Base-by-base conservation (phyloP, 2,113 vertebrate species). In the Microcebus tavaratra region DNA sequence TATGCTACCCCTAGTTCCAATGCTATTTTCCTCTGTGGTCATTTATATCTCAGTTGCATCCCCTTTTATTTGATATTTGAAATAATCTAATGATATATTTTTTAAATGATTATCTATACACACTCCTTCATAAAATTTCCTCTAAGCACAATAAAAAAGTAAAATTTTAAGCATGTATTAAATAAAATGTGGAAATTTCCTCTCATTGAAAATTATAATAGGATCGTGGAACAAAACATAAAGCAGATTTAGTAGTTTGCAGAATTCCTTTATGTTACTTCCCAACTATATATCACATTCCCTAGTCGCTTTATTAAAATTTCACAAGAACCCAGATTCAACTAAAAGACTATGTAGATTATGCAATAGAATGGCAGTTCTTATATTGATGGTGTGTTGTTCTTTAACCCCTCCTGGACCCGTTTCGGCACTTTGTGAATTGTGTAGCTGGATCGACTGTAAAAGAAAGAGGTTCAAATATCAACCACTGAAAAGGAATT, bases 401-500 rank as follows among this genome's bases (percentile, higher is more conserved):
- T 95, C 95, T 97, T 97, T 97, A 98, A 97, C 95, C 95, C 93
- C 96, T 98, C 96, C 91, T 97, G 93, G 42, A 95, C 95, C 84
- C 93, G 95, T 94, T 97, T 42, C 73, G 94, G 83, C 89, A 93
- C 91, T 95, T 73, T 78, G 63, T 96, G 89, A 91, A 93, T 95
- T 94, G 90, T 94, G 84, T 75, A 81, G 86, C 79, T 96, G 39
- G 72, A 94, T 88, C 76, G 80, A 42, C 90, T 95, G 25, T 97
- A 94, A 97, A 95, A 94, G 67, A 94, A 97, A 96, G 88, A 90
- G 98, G 92, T 91, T 98, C 97, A 96, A 94, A 97, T 98, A 97
- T 98, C 97, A 98, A 68, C 97, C 95, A 92, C 90, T 92, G 94
- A 97, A 98, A 95, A 94, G 93, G 96, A 97, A 96, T 98, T 97